Evolutionary conservation across 2,797 vertebrate genomes (phyloP).

Genomic region (Muscicapa comitata): DNA sequence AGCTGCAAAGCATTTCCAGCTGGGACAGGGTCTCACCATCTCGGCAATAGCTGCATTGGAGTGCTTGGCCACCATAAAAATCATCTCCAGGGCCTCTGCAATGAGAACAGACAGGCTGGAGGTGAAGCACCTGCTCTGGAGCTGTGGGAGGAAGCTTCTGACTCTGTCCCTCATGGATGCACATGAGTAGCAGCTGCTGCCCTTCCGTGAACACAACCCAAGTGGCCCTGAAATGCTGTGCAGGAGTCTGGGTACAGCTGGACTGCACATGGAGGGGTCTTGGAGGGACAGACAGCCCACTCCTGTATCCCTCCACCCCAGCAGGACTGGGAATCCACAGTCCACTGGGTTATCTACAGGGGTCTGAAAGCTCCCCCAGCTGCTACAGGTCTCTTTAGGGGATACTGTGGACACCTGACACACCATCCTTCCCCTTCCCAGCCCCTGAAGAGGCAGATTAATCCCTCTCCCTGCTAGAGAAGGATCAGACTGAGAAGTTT

Average conservation of each 20-base stretch:
- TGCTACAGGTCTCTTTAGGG: neutral
- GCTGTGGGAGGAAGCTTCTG: neutral
- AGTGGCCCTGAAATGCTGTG: neutral
- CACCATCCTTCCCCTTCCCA: neutral
- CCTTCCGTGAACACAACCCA: neutral
- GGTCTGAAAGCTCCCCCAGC: neutral
- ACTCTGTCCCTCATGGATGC: neutral
- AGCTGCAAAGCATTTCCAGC: neutral
- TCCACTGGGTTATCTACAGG: neutral
- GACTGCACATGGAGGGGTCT: fast-evolving
- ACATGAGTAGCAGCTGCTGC: neutral
- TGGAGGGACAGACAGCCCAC: fast-evolving
- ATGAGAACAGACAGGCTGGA: neutral
- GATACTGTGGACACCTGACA: neutral
- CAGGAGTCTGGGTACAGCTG: fast-evolving
- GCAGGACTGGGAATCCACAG: neutral
- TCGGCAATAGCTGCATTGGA: conserved; percentile 86
- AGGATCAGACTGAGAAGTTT: neutral
- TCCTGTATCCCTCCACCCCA: neutral
- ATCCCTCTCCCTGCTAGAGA: neutral
- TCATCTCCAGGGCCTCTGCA: conserved; percentile 83
- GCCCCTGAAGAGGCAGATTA: neutral
- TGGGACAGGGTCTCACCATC: conserved; percentile 74
- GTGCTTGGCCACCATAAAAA: conserved; percentile 86
- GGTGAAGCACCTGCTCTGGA: neutral